Conservation (phyloP, 2,797 vertebrate species). For the Ctenochaetus hawaiiensis region DNA sequence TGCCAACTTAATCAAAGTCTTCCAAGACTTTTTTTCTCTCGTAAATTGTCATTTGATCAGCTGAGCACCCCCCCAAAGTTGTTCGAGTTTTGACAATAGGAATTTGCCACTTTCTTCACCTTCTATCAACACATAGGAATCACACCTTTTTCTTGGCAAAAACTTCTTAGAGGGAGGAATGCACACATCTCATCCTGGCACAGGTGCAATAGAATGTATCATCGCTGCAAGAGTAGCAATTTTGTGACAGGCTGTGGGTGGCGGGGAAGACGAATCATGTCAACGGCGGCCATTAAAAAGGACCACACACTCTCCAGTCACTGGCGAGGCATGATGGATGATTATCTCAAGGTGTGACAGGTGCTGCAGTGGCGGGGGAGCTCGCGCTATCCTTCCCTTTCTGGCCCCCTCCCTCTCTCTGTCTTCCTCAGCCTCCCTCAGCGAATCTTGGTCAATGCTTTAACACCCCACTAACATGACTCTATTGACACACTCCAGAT, state of each 20-base stretch:
- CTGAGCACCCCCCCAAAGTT: slow-evolving; percentile 34
- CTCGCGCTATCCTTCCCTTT: slow-evolving; percentile 77
- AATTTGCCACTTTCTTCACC: slow-evolving; percentile 46
- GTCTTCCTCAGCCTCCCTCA: slow-evolving; percentile 72
- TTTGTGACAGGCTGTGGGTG: slow-evolving; percentile 93
- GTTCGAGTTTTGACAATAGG: slow-evolving; percentile 49
- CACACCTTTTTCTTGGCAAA: slow-evolving; percentile 55
- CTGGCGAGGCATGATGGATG: slow-evolving; percentile 93
- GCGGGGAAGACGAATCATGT: slow-evolving; percentile 94
- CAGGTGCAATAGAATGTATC: slow-evolving; percentile 81
- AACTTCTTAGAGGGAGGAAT: slow-evolving; percentile 68
- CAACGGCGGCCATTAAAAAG: slow-evolving; percentile 95
- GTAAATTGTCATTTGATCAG: slow-evolving; percentile 29
- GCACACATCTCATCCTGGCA: slow-evolving; percentile 75
- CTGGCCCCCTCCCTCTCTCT: slow-evolving; percentile 44
- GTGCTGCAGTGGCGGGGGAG: slow-evolving; percentile 88
- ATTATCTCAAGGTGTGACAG: slow-evolving; percentile 97
- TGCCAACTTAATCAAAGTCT: slow-evolving; percentile 9
- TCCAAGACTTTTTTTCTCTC: slow-evolving; percentile 25
- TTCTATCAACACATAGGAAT: slow-evolving; percentile 46
- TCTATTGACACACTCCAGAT: slow-evolving; percentile 94
- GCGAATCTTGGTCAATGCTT: slow-evolving; percentile 88
- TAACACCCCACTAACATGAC: slow-evolving; percentile 89
- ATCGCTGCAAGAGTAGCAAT: slow-evolving; percentile 84
- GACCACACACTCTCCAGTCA: slow-evolving; percentile 95